A percentile compares a stretch with the other conserved stretches of the same genome.
Conservation (phyloP, 2,797 vertebrate species). For the Danio jaintianensis region DNA sequence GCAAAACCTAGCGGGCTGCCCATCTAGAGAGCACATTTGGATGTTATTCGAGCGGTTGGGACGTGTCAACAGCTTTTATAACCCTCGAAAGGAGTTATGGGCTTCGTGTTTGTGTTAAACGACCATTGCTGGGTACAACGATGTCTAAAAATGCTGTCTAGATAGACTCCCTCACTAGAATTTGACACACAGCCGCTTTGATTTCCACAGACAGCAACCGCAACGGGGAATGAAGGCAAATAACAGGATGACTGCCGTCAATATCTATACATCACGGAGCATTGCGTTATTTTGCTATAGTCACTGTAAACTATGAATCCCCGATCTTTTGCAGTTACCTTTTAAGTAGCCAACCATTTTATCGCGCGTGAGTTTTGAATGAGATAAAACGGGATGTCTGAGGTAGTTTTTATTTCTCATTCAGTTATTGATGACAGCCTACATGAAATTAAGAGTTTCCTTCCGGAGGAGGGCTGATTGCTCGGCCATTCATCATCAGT, state of each 20-base stretch:
- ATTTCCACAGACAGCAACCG: neutral
- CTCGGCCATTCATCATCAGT: conserved; percentile 7
- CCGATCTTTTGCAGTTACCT: neutral
- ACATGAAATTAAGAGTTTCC: conserved; percentile 16
- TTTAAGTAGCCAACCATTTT: neutral
- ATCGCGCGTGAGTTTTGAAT: neutral
- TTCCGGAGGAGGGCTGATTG: conserved; percentile 28
- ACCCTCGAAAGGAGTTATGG: neutral
- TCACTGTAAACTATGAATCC: neutral
- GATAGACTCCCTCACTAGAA: neutral
- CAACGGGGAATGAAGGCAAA: conserved; percentile 13
- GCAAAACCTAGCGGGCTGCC: conserved; percentile 9
- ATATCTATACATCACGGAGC: neutral
- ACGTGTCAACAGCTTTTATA: neutral
- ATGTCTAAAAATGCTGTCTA: neutral
- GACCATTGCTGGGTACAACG: neutral
- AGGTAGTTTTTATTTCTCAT: neutral
- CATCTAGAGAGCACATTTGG: neutral
- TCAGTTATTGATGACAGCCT: conserved; percentile 9
- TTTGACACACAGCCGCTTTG: conserved; percentile 24
- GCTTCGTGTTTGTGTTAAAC: neutral
- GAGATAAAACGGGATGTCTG: neutral
- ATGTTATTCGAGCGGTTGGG: neutral
- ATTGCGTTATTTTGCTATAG: neutral
- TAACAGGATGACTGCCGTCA: conserved; percentile 2